phyloP scores from a whole-genome alignment of 2,888 invertebrate species.

The Nowickia ferox region DNA sequence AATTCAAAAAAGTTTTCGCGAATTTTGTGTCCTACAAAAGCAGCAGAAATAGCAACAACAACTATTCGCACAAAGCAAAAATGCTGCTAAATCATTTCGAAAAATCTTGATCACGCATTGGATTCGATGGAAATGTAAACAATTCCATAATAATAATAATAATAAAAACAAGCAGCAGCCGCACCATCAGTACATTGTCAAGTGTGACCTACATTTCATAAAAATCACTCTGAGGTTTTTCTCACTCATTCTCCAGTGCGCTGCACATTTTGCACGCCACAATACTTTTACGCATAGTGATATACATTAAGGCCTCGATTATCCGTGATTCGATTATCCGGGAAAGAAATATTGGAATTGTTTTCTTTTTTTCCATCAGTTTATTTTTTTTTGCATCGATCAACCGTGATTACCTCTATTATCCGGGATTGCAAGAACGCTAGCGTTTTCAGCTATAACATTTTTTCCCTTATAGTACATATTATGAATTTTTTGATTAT shows the following conservation, averaged over 20 bases:
- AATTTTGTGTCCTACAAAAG: conserved; percentile 65
- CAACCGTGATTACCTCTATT: no score
- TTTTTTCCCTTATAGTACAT: no score
- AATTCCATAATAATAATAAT: conserved; percentile 60
- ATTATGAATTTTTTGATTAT: no score
- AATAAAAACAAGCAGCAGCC: conserved; percentile 41
- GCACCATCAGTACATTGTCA: conserved; percentile 55
- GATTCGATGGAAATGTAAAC: conserved; percentile 68
- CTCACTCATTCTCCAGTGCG: conserved; percentile 27
- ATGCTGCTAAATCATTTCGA: conserved; percentile 67
- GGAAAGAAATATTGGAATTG: no score
- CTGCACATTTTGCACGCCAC: conserved; percentile 16
- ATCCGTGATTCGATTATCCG: no score
- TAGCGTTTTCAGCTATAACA: no score
- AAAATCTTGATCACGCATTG: conserved; percentile 71
- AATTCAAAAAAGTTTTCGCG: conserved; percentile 58
- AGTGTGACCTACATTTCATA: conserved; percentile 69
- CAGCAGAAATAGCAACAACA: conserved; percentile 30
- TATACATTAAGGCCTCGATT: no score
- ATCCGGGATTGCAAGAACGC: no score
- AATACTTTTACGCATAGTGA: conserved; percentile 14
- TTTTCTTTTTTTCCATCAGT: no score
- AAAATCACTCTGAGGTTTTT: conserved; percentile 48
- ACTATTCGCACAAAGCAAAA: conserved; percentile 54
- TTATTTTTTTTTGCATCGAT: no score